These are phyloP conservation scores for Masticophis lateralis DNA, from an alignment of 2,797 vertebrate species.

Conservation along the genomic window DNA sequence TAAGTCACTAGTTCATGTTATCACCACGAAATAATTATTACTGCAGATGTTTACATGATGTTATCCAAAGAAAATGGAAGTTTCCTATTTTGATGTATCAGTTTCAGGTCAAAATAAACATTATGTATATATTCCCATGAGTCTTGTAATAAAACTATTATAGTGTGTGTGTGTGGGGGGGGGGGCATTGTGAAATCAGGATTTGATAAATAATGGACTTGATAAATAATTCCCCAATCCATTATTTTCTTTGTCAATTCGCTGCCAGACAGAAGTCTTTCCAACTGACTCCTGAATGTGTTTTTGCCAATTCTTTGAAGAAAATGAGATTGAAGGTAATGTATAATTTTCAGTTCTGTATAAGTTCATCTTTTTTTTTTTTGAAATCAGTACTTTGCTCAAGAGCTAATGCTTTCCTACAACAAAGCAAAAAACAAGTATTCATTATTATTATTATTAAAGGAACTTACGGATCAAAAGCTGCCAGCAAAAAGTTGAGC, in stretches of 20 bases:
- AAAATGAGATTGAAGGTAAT: neutral
- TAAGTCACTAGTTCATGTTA: slow-evolving; percentile 59
- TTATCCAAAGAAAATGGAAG: slow-evolving; percentile 40
- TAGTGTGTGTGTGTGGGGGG: neutral
- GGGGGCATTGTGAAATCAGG: neutral
- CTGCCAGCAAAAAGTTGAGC: slow-evolving; percentile 95
- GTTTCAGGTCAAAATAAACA: neutral
- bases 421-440: neutral
- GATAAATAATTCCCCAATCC: neutral
- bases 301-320: neutral
- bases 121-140: neutral
- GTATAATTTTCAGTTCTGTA: neutral
- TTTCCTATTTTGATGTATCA: slow-evolving; percentile 52
- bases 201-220: neutral
- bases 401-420: slow-evolving; percentile 23
- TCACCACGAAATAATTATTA: slow-evolving; percentile 49
- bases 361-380: neutral
- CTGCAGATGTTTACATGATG: slow-evolving; percentile 42
- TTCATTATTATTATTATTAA: neutral
- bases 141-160: neutral
- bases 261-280: too few species aligned
- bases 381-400: slow-evolving; percentile 34
- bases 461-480: slow-evolving; percentile 91
- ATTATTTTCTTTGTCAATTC: neutral
- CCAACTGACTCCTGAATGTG: neutral